Evolutionary conservation across 1,140 invertebrate genomes (phyloP).

Genomic region (Ceratina australensis): DNA sequence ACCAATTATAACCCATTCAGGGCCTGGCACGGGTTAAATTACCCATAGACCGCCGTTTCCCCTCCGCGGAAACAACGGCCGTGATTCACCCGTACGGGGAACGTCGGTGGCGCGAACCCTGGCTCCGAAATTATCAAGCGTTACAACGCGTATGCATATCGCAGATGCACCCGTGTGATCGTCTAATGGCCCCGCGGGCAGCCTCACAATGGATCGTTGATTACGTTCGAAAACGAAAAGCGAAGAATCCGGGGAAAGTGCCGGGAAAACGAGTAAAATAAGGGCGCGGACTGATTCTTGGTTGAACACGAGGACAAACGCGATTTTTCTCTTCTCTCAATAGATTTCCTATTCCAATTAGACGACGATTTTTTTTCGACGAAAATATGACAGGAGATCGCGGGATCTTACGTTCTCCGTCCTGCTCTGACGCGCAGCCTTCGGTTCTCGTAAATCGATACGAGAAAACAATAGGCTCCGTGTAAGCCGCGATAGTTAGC

Average conservation of each 20-base stretch:
- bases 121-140: slow-evolving; percentile 47
- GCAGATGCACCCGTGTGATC: neutral
- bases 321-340: no score
- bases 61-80: slow-evolving; percentile 56
- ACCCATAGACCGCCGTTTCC: slow-evolving; percentile 65
- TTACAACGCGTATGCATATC: slow-evolving; percentile 15
- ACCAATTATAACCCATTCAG: slow-evolving; percentile 76
- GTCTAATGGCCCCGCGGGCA: slow-evolving; percentile 24
- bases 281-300: no score
- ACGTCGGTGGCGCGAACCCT: neutral
- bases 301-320: neutral
- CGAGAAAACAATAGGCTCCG: no score
- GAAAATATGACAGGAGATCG: no score
- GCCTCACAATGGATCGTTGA: slow-evolving; percentile 63
- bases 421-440: no score
- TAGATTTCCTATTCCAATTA: no score
- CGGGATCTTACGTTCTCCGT: no score
- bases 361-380: no score
- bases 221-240: slow-evolving; percentile 61
- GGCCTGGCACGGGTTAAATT: slow-evolving; percentile 69
- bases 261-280: neutral
- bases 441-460: no score
- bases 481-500: slow-evolving; percentile 49
- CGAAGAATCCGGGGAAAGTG: neutral
- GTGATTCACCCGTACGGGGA: slow-evolving; percentile 54